Evolutionary conservation across 1,140 invertebrate genomes (phyloP), one percentile per base, ranked within the genome.

Genomic region (Cydia amplana): DNA sequence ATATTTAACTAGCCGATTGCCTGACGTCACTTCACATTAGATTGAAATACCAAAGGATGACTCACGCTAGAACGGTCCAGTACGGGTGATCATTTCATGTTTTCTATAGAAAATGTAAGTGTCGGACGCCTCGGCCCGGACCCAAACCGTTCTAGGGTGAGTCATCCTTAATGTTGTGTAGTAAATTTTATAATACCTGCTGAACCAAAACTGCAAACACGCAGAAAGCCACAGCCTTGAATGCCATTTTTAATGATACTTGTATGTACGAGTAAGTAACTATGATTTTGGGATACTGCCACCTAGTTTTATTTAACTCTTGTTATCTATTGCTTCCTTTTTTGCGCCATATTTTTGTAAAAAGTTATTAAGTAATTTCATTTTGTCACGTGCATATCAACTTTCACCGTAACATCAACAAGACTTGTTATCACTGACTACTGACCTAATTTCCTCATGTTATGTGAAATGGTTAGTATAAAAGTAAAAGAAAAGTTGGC

Each of bases 201-300:
- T 36, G 55, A 60, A 23, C 65, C 32, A 70, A 23, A 14, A 40
- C 28, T 18, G 32, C 65, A 43, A 40, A 70, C 6, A 20, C n/a
- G n/a, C 65, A 70, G 16, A 70, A 18, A 2, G 43, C 14, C 1
- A 70, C 65, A 70, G n/a, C 2, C n/a, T 40, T 70, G 32, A 18
- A 36, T 18, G n/a, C 32, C 65, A 70, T 70, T 70, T 70, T 70
- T 12, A 40, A 10, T 36, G 36, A n/a, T 46, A 46, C 43, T 46
- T 46, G 43, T 46, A 46, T 51, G 49, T n/a, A n/a, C n/a, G n/a
- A n/a, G n/a, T 6, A 60, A 23, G 55, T 60, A 12, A 60, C 55
- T 23, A 6, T 60, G 6, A 60, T 20, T 60, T 60, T 60, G 6
- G 7, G 2, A 60, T 23, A 10, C 18, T 60, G 55, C 20, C 20